Base-by-base conservation (phyloP, 2,113 vertebrate species). In the Ancistrus triradiatus region DNA sequence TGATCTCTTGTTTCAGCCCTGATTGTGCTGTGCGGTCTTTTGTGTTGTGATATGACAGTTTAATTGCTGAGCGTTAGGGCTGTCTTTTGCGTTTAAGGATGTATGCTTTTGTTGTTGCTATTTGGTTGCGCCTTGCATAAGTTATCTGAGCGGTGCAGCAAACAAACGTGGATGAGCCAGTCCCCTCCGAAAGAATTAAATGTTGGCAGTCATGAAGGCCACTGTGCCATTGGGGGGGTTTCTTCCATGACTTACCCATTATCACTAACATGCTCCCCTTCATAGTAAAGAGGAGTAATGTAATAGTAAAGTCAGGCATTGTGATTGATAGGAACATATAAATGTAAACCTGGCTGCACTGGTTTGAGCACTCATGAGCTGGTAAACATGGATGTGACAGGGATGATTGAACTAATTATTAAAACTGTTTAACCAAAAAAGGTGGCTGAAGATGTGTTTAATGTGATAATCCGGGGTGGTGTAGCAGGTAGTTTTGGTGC, bases 1-100 rank as follows among this genome's bases (percentile, higher is more conserved):
- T n/a, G 22, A 62, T 56, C 52, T 66, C 64, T 66, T 66, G 53
- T 66, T 66, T 66, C 64, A 58, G 64, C 28, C 44, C 53, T 42
- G 33, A 31, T 57, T 66, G 63, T 58, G 64, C 55, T 50, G 8
- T 50, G 46, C 35, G 27, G 33, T 66, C 64, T 66, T 66, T 66
- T 49, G 53, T 58, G 46, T 50, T 59, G 35, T 42, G 64, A 59
- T 66, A 59, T 50, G 55, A 66, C 64, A 50, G 64, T 59, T 66
- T 66, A 66, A 66, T 66, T 66, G 64, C 22, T 1, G 35, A 52
- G 17, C 33, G 6, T 58, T 50, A 58, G 33, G 24, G 10, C 33
- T 66, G 53, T 40, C 64, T 59, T 66, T 58, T 49, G 24, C 64
- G 50, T 50, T 60, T 50, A 66, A 59, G 22, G 21, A 27, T 49